Base-by-base conservation (phyloP, 2,888 invertebrate species). In the Sarcophaga rosellei region DNA sequence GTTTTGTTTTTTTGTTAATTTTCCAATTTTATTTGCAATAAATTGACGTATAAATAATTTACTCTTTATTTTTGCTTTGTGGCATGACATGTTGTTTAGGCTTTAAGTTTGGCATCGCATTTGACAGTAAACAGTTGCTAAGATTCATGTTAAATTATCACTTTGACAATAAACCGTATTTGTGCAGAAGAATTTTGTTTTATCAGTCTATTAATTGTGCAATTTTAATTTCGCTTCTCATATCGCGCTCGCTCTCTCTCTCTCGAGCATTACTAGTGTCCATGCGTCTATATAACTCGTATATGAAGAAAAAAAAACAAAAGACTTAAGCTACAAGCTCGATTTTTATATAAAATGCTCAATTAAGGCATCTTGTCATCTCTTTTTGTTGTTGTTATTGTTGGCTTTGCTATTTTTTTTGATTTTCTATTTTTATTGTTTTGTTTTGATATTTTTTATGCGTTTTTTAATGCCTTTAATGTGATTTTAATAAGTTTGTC, bases 141-240 rank as follows among this genome's bases (percentile, higher is more conserved):
- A 86, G 86, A 83, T 83, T 86, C 86, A 80, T 86, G 86, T 86
- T 86, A 86, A 86, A 86, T 86, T 86, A 86, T 86, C 86, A 86
- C 86, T 86, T 86, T 86, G 86, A 83, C 86, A 86, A 86, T 86
- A 83, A 80, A 83, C 86, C 83, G 80, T 86, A 86, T 86, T 80
- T 86, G 83, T 83, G 45, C 77, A 83, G 15, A 83, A 83, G 83
- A 83, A 86, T 86, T 86, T 77, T 83, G 70, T 86, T 83, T 80
- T 83, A 86, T 86, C 83, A 77, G 86, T 83, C 80, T 80, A 86
- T 80, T 86, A 83, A 83, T 86, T 86, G 75, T 73, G 80, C 47
- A 83, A 80, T 83, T 78, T 81, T 57, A 62, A 65, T 65, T 65
- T 15, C 10, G 23, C 12, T 8, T 70, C 12, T 65, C 21, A 25